Base-by-base conservation (phyloP, 92 coral and sea anemone genomes). In the Paramuricea clavata region DNA sequence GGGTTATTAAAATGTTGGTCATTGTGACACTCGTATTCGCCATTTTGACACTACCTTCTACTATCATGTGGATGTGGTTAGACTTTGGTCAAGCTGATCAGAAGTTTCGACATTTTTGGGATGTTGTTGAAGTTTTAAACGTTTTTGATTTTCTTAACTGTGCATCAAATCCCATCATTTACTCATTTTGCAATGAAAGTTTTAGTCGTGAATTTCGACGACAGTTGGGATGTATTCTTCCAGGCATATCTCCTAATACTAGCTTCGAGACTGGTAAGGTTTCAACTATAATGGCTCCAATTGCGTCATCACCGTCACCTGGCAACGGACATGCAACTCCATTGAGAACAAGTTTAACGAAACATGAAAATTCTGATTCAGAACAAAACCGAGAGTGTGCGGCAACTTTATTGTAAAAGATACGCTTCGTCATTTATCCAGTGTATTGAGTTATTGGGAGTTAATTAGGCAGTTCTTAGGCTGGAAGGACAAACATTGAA, bases 1-100 rank as follows among this genome's bases (percentile, higher is more conserved):
- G 90, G 39, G 99, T 97, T 36, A 95, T 97, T 35, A 98, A 98
- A 89, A 97, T 97, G 99, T 93, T 97, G 68, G 69, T 97, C 1
- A 89, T 94, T 2, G 99, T 97, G 54, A 97, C 99, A 32, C 93
- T 97, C 34, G 91, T 91, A 68, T 97, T 97, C 80, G 99, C 99
- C 7, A 33, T 97, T 47, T 91, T 98, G 35, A 98, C 95, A 9
- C 88, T 97, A 26, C 99, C 99, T 1, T 94, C 95, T 72, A 89
- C 95, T 54, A 77, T 97, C 28, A 93, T 97, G 98, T 97, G 99
- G 99, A 65, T 97, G 47, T 97, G 99, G 99, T 64, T 91, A 30
- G 99, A 97, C 74, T 97, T 94, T 34, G 99, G 99, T n/a, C 65
- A 86, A 22, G 98, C 97, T 9, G 92, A 86, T 12, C 67, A 81